These are phyloP conservation scores for Chelonus insularis DNA, from an alignment of 1,140 invertebrate genomes.

Conservation along the genomic window DNA sequence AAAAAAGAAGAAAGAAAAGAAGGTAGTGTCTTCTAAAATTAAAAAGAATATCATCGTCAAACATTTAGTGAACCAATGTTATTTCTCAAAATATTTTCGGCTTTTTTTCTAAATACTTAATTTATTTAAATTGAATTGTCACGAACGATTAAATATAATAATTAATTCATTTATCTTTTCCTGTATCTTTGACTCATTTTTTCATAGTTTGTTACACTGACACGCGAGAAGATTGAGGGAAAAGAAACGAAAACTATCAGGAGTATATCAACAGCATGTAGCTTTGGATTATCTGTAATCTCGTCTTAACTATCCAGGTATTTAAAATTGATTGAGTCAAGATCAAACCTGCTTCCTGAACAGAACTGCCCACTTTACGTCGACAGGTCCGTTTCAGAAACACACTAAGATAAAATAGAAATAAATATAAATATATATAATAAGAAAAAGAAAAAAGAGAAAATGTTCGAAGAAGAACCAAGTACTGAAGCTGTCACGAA, in stretches of 20 bases:
- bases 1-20: no score
- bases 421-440: neutral
- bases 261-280: neutral
- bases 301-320: neutral
- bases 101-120: no score
- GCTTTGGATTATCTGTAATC: neutral
- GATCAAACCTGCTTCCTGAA: conserved; percentile 28
- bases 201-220: no score
- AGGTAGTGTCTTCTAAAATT: no score
- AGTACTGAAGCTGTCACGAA: conserved; percentile 1
- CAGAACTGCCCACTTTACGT: conserved; percentile 19
- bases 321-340: conserved; percentile 29
- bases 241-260: neutral
- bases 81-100: no score
- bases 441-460: neutral
- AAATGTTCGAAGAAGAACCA: neutral
- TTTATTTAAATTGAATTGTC: no score
- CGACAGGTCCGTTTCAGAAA: conserved; percentile 28
- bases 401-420: neutral
- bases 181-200: no score
- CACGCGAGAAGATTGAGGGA: no score
- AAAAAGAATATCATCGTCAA: no score
- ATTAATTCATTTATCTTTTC: no score
- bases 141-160: no score
- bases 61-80: no score